Percentiles rank a stretch among this genome's conserved stretches.
Evolutionary conservation across 2,797 vertebrate genomes (phyloP).

Genomic region (Enteromius radiatus): DNA sequence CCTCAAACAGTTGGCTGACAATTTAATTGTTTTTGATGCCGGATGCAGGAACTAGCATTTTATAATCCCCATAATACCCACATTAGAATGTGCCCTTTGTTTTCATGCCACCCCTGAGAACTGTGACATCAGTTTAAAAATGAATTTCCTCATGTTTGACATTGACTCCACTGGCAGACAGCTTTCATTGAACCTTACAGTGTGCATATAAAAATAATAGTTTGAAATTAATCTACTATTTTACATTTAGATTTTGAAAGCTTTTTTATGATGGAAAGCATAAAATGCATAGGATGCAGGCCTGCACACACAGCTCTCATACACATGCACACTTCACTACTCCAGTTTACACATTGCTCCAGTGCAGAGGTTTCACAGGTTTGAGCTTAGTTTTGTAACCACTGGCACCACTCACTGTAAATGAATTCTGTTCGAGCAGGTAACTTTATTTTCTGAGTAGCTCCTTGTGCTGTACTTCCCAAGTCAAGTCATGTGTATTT

Average conservation of each 20-base stretch:
- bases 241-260: neutral
- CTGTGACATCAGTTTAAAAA: neutral
- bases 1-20: slow-evolving; percentile 6
- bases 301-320: neutral
- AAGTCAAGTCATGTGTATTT: neutral
- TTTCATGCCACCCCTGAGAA: slow-evolving; percentile 36
- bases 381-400: neutral
- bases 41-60: slow-evolving; percentile 39
- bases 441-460: neutral
- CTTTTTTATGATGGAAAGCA: neutral
- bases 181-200: neutral
- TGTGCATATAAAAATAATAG: neutral
- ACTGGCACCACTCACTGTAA: neutral
- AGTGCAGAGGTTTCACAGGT: neutral
- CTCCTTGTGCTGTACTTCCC: neutral
- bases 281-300: neutral
- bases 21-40: slow-evolving; percentile 48
- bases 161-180: neutral
- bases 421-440: neutral
- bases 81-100: slow-evolving; percentile 36
- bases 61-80: slow-evolving; percentile 29
- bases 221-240: neutral
- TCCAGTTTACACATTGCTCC: neutral
- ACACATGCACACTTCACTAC: neutral
- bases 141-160: neutral